Evolutionary conservation across 2,113 vertebrate genomes (phyloP).

Genomic region (Patagioenas fasciata): DNA sequence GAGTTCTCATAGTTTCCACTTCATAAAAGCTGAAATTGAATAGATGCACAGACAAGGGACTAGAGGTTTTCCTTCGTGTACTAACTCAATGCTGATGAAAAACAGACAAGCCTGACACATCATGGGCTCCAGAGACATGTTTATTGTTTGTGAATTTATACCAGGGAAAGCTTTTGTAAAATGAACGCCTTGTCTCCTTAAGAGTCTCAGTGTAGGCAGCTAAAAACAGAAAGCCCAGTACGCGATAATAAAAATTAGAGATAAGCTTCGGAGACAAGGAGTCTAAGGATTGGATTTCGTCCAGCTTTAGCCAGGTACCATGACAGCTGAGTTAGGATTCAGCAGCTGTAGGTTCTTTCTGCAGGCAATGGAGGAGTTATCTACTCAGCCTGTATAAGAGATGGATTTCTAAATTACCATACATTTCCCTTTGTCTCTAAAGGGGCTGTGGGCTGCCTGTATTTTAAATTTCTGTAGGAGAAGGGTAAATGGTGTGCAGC

Average conservation of each 20-base stretch:
- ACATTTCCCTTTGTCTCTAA: not conserved
- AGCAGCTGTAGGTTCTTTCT: not conserved
- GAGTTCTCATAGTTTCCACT: not conserved
- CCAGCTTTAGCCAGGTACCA: not conserved
- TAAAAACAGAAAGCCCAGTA: not conserved
- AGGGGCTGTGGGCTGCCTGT: not conserved
- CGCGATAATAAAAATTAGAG: not conserved
- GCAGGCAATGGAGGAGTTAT: not conserved
- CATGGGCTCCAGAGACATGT: not conserved
- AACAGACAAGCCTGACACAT: not conserved
- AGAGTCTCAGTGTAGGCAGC: not conserved
- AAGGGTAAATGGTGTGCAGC: not conserved
- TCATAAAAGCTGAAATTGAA: slow-evolving; percentile 20
- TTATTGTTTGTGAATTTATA: slow-evolving; percentile 46
- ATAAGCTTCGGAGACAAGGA: not conserved
- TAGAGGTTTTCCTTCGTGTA: not conserved
- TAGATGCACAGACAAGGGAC: not conserved
- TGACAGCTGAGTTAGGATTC: not conserved
- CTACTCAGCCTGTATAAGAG: not conserved
- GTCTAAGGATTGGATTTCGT: not conserved
- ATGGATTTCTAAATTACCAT: not conserved
- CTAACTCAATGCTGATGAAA: not conserved
- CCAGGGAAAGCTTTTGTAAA: not conserved
- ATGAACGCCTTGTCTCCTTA: not conserved
- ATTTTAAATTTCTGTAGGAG: not conserved